Evolutionary conservation across 2,888 invertebrate species (phyloP), one percentile per base, ranked within the genome.

Genomic region (Netelia inedita): DNA sequence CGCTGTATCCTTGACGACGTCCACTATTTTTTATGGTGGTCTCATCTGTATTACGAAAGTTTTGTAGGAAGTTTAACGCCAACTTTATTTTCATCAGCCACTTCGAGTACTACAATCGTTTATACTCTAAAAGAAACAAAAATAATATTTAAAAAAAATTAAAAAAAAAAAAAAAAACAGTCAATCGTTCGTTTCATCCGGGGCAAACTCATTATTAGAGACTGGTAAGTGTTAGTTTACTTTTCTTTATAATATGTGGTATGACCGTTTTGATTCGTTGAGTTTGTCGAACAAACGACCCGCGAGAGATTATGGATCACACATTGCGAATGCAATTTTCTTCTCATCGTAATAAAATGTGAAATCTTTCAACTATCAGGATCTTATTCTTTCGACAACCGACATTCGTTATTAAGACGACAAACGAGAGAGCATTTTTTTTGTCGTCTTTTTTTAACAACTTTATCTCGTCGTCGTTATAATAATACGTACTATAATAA

Each of bases 61-160:
- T 74, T 59, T 21, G 21, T 86, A 85, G 85, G 83, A 86, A 87
- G 87, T 87, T 82, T 75, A 87, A 85, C 86, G 85, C 84, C 87
- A 87, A 87, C 86, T 87, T 87, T 87, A 87, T 87, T 87, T 87
- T 82, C 74, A 86, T 87, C 84, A 86, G 84, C 87, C 84, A 79
- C 85, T 82, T 87, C 74, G 80, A 84, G 87, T 80, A 83, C 80
- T 87, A 87, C 86, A 87, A 82, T 79, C 81, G 73, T 85, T 87
- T 65, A 86, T 84, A 84, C 82, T 79, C 86, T 82, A 79, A 83
- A 80, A 82, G 59, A 75, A 66, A 79, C 28, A 65, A 82, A 83
- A 59, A 53, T 46, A 81, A 57, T 63, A 19, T 16, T n/a, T n/a
- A n/a, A n/a, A n/a, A n/a, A n/a, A n/a, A n/a, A n/a, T n/a, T n/a